Percentiles rank a stretch among this genome's conserved stretches.
These are phyloP conservation scores for Desoria tigrina DNA, from an alignment of 2,888 invertebrate genomes.

Conservation along the genomic window DNA sequence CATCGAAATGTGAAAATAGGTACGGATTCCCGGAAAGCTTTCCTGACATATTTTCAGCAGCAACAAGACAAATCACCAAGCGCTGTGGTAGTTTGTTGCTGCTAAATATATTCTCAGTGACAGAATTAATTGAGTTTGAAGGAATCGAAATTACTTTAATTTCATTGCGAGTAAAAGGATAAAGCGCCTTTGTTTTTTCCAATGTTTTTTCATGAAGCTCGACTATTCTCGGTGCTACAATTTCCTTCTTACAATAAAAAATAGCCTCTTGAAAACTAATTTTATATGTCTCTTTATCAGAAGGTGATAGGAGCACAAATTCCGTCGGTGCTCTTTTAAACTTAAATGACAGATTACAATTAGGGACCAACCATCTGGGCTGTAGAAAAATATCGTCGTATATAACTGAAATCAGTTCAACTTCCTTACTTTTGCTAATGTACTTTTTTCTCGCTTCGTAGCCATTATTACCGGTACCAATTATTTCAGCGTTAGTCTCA, in stretches of 20 bases:
- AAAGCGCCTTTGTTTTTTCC: background rate
- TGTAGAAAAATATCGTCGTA: slow-evolving; percentile 7
- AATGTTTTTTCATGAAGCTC: slow-evolving; percentile 8
- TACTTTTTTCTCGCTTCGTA: slow-evolving; percentile 1
- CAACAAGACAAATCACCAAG: slow-evolving; percentile 7
- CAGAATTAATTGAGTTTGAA: background rate
- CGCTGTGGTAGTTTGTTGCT: background rate
- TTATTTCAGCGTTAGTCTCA: background rate
- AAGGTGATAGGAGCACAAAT: background rate
- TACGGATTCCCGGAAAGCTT: slow-evolving; percentile 7
- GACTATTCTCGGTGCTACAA: background rate
- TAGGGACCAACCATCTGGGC: background rate
- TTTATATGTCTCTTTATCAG: background rate
- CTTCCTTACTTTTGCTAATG: background rate
- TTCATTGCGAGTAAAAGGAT: slow-evolving; percentile 7
- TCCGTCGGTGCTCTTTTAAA: slow-evolving; percentile 5
- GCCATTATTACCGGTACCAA: background rate
- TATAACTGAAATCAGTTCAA: background rate
- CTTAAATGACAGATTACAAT: background rate
- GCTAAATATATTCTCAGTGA: slow-evolving; percentile 13
- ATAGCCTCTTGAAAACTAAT: slow-evolving; percentile 6
- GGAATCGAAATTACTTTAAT: slow-evolving; percentile 7
- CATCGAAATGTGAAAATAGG: background rate
- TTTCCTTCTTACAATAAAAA: slow-evolving; percentile 1
- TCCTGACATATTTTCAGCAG: background rate